These are phyloP conservation scores for Arctocebus calabarensis DNA, from an alignment of 2,797 vertebrate species.

Conservation along the genomic window DNA sequence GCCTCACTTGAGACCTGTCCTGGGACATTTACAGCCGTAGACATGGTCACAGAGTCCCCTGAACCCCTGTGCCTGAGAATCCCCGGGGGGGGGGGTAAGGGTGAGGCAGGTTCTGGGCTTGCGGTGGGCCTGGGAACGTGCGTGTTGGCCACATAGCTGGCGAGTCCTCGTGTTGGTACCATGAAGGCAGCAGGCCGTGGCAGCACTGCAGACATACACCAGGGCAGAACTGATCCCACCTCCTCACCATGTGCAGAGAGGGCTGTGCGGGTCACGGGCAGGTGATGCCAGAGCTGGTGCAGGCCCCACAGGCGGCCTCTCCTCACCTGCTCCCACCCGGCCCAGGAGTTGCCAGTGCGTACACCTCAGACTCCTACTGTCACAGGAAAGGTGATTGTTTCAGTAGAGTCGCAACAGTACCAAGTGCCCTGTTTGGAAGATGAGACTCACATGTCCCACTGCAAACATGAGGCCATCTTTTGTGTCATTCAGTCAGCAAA, in stretches of 20 bases:
- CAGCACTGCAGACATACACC: not conserved
- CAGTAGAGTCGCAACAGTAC: fast-evolving
- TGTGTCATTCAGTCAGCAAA: not conserved
- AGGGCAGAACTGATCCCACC: not conserved
- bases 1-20: not conserved
- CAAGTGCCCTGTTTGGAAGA: not conserved
- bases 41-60: not conserved
- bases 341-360: not conserved
- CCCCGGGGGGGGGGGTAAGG: not conserved
- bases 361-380: fast-evolving
- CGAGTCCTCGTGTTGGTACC: not conserved
- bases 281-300: fast-evolving
- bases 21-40: not conserved
- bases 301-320: not conserved
- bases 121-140: too few species aligned
- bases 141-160: not conserved
- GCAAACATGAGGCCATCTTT: not conserved
- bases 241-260: fast-evolving
- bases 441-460: not conserved
- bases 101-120: too few species aligned
- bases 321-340: fast-evolving
- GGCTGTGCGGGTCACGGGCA: not conserved
- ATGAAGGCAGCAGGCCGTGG: not conserved
- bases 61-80: not conserved
- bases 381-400: fast-evolving